Evolutionary conservation across 1,140 invertebrate species (phyloP), one percentile per base, ranked within the genome.

Genomic region (Melanaphis sacchari): DNA sequence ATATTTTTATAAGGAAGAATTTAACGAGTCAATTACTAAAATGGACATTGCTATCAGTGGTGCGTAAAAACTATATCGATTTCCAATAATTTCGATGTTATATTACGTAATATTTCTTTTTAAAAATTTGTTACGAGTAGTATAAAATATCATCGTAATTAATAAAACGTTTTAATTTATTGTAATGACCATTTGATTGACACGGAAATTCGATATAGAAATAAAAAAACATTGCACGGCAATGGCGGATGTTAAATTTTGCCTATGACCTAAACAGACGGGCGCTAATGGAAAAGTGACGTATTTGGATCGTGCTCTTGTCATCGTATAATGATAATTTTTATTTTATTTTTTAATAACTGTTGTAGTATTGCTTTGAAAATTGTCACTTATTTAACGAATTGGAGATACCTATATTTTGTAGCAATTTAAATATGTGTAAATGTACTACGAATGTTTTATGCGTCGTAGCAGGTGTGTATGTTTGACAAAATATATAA

Each of bases 301-400:
- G n/a, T 88, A 88, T 52, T 88, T 49, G n/a, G 46, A 38, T 88
- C 87, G 52, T 36, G n/a, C 46, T 88, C 21, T n/a, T 66, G 87
- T 49, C 43, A 52, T 49, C 87, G 43, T 88, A 38, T n/a, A 36
- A 88, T 52, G 31, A 24, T 88, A 49, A 88, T 88, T 46, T 87
- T n/a, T 11, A 31, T 41, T 85, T 76, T 76, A n/a, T 11, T 41
- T 41, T 85, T 76, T 76, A n/a, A 11, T 66, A 66, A 76, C n/a
- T 18, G 18, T 76, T n/a, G 31, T 31, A 22, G 22, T 26, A 41
- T 40, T 24, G 40, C 38, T 5, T 31, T 41, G 24, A 84, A 40
- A 84, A 84, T 40, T 82, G 22, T 41, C 9, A 22, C 22, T 66
- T n/a, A n/a, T n/a, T 76, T 36, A 76, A n/a, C 59, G 11, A 76